Evolutionary conservation across 2,888 invertebrate species (phyloP).

Genomic region (Torymus tubicola): DNA sequence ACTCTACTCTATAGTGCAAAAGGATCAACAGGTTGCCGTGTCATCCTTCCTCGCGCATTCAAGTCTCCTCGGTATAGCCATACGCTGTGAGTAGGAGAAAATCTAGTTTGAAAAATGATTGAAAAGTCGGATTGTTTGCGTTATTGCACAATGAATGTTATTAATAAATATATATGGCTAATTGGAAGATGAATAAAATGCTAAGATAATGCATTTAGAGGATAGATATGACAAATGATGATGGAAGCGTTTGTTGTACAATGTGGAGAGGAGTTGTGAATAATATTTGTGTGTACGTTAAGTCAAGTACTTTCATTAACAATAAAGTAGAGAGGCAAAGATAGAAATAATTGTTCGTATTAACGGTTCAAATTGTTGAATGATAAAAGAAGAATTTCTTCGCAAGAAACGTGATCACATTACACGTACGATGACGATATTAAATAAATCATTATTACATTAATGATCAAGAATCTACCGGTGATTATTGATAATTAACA

Average conservation of each 20-base stretch:
- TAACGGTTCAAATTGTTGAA: too few species aligned
- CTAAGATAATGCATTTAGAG: too few species aligned
- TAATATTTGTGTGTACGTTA: too few species aligned
- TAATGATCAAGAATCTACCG: background rate
- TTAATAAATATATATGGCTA: background rate
- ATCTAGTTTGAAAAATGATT: background rate
- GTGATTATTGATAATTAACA: constrained; percentile 30
- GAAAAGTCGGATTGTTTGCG: background rate
- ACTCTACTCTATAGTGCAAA: background rate
- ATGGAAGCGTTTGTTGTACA: too few species aligned
- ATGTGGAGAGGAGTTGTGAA: too few species aligned
- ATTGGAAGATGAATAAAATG: background rate
- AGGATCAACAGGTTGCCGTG: constrained; percentile 55
- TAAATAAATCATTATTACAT: constrained; percentile 17
- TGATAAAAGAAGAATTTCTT: too few species aligned
- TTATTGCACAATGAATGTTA: background rate
- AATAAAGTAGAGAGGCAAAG: too few species aligned
- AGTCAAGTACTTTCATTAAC: too few species aligned
- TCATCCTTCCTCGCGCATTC: constrained; percentile 52
- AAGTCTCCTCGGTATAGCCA: constrained; percentile 23
- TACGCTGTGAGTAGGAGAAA: too few species aligned
- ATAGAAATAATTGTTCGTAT: too few species aligned
- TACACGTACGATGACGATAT: background rate
- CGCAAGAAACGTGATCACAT: background rate
- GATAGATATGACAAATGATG: too few species aligned